Conservation (phyloP, 2,797 vertebrate species). For the Danio albolineatus region DNA sequence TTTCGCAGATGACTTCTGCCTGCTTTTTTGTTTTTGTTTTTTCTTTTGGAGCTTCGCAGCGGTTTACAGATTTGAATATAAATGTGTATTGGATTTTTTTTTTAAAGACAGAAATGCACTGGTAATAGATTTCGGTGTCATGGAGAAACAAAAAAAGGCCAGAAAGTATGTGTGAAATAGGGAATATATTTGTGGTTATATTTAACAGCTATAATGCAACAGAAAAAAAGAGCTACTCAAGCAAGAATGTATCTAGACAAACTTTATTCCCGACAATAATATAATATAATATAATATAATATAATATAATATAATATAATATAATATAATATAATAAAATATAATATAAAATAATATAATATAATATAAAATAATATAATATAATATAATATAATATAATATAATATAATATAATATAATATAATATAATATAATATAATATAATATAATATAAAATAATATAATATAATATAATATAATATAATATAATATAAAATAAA, state of each 20-base stretch:
- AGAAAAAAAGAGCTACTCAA: neutral
- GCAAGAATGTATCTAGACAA: neutral
- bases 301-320: too few relatives aligned
- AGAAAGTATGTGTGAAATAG: neutral
- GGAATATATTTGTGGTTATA: neutral
- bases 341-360: too few relatives aligned
- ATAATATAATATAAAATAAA: too few relatives aligned
- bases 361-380: too few relatives aligned
- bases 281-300: neutral
- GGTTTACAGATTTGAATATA: slow-evolving; percentile 49
- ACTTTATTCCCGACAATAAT: neutral
- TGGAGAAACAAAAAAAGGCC: neutral
- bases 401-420: too few relatives aligned
- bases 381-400: too few relatives aligned
- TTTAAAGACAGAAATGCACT: slow-evolving; percentile 29
- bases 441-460: too few relatives aligned
- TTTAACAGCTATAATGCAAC: neutral
- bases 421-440: too few relatives aligned
- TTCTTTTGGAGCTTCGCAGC: slow-evolving; percentile 9
- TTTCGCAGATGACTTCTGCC: slow-evolving; percentile 38
- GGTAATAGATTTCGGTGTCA: slow-evolving; percentile 36
- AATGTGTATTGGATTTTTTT: slow-evolving; percentile 31
- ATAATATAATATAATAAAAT: too few relatives aligned
- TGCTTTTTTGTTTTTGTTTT: slow-evolving; percentile 25
- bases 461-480: too few relatives aligned